phyloP scores from a whole-genome alignment of 2,113 vertebrate species.

The Irena cyanogastra region DNA sequence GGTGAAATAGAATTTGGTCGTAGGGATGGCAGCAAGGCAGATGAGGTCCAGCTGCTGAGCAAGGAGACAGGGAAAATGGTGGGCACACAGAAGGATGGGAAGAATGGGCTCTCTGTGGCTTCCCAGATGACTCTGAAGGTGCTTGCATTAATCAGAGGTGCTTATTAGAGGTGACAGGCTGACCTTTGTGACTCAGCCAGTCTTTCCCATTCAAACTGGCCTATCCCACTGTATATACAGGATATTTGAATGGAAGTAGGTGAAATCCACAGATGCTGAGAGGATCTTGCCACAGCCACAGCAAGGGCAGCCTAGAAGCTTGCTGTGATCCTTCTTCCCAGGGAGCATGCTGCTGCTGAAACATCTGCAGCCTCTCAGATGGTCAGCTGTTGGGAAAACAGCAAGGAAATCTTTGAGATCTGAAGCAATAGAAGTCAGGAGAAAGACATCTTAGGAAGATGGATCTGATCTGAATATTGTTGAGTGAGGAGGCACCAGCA shows the following conservation, averaged over 20 bases:
- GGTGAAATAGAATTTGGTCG: not conserved
- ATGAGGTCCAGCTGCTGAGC: not conserved
- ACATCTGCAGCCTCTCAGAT: not conserved
- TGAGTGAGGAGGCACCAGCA: not conserved
- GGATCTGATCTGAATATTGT: not conserved
- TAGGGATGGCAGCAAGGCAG: not conserved
- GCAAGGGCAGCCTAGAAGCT: not conserved
- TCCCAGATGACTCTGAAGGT: not conserved
- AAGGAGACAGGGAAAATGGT: not conserved
- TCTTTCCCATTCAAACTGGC: not conserved
- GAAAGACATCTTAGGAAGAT: not conserved
- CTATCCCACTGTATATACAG: not conserved
- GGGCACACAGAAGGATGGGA: not conserved
- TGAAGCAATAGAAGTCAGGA: not conserved
- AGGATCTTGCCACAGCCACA: not conserved
- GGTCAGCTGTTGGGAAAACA: not conserved
- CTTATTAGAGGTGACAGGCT: not conserved
- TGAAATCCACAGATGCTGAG: not conserved
- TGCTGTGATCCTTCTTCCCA: not conserved
- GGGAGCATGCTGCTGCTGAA: not conserved
- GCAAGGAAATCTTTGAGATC: not conserved
- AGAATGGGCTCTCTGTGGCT: not conserved
- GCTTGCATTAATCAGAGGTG: fast-evolving
- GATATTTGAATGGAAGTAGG: not conserved
- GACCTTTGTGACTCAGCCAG: fast-evolving